These are phyloP conservation scores for Cricetomys ansorgei DNA, from an alignment of 2,113 vertebrate species.

Conservation along the genomic window DNA sequence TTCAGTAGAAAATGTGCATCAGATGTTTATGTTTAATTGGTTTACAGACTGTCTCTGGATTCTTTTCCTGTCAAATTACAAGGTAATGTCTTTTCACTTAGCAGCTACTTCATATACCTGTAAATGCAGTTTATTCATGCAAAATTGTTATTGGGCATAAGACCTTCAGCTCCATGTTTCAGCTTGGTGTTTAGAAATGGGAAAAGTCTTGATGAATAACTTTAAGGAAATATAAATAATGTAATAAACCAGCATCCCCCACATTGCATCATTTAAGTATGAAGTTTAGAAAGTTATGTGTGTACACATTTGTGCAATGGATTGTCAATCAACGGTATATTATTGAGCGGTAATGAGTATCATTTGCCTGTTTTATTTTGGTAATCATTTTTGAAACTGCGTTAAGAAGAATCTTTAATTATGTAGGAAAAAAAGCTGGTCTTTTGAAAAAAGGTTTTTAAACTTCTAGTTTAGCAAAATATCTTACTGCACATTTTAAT, in stretches of 20 bases:
- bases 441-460: slow-evolving; percentile 36
- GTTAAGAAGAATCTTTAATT: slow-evolving; percentile 48
- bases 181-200: slow-evolving; percentile 58
- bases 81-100: slow-evolving; percentile 83
- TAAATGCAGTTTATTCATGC: slow-evolving; percentile 75
- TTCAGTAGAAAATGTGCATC: slow-evolving; percentile 85
- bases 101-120: slow-evolving; percentile 78
- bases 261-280: slow-evolving; percentile 54
- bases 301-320: slow-evolving; percentile 12
- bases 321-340: neutral
- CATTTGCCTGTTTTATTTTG: slow-evolving; percentile 59
- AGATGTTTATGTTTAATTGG: slow-evolving; percentile 85
- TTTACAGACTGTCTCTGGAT: slow-evolving; percentile 84
- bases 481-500: slow-evolving; percentile 35
- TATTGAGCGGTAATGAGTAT: slow-evolving; percentile 54
- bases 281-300: slow-evolving; percentile 43
- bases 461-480: slow-evolving; percentile 36
- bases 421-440: neutral
- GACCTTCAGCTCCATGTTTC: slow-evolving; percentile 67
- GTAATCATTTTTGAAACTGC: slow-evolving; percentile 60
- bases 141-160: slow-evolving; percentile 63
- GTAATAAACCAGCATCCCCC: slow-evolving; percentile 34
- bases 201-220: slow-evolving; percentile 54
- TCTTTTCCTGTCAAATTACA: slow-evolving; percentile 85
- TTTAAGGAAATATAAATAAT: slow-evolving; percentile 59